These are phyloP conservation scores for Amorpha juglandis DNA, from an alignment of 2,888 invertebrate genomes.

Conservation along the genomic window DNA sequence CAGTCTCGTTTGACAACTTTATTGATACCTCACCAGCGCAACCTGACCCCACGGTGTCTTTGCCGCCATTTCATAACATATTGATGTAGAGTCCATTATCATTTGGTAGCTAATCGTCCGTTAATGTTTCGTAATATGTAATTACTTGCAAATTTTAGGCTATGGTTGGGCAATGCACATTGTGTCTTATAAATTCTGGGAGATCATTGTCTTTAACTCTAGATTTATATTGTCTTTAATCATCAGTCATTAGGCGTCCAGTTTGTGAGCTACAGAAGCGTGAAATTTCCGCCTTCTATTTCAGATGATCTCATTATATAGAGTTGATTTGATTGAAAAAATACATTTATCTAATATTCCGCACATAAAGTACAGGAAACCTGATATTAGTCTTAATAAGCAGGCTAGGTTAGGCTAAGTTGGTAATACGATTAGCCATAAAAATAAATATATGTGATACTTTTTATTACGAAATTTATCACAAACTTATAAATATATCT, in stretches of 20 bases:
- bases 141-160: constrained; percentile 25
- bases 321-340: no score
- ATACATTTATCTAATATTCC: no score
- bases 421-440: no score
- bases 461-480: no score
- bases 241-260: not conserved
- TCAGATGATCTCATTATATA: no score
- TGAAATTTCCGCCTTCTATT: not conserved
- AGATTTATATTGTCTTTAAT: not conserved
- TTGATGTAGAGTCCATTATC: constrained; percentile 37
- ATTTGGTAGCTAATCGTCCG: constrained; percentile 37
- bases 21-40: constrained; percentile 41
- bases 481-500: no score
- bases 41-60: constrained; percentile 34
- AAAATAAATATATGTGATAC: no score
- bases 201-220: not conserved
- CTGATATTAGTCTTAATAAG: no score
- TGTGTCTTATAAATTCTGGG: not conserved
- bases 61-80: constrained; percentile 24
- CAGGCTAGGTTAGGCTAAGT: no score
- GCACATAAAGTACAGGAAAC: no score
- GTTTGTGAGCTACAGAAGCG: not conserved
- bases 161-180: not conserved
- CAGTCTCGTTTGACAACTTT: constrained; percentile 38
- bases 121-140: constrained; percentile 32